phyloP scores from a whole-genome alignment of 2,113 vertebrate species.

The Thamnaconus septentrionalis region DNA sequence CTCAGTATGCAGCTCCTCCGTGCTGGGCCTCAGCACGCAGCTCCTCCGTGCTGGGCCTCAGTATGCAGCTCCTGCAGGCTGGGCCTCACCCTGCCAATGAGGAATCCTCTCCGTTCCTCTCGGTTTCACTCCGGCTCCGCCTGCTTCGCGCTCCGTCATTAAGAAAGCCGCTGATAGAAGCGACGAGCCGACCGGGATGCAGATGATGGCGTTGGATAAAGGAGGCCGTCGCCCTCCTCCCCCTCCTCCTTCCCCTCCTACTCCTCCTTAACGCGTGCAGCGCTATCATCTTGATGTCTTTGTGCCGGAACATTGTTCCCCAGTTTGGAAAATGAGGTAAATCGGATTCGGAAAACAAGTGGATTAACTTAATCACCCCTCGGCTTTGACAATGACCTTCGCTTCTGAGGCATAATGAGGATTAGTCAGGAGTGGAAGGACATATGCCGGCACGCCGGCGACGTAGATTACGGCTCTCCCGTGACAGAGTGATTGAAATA shows the following conservation, averaged over 20 bases:
- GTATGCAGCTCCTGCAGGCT: conserved; percentile 48
- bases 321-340: conserved; percentile 73
- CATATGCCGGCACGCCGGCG: conserved; percentile 68
- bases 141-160: conserved; percentile 59
- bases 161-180: conserved; percentile 52
- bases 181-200: conserved; percentile 43
- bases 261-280: conserved; percentile 51
- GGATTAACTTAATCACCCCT: conserved; percentile 79
- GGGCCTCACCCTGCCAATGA: background rate
- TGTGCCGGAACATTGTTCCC: conserved; percentile 69
- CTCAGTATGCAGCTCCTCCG: conserved; percentile 44
- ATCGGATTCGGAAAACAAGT: conserved; percentile 79
- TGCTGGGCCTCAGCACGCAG: conserved; percentile 25
- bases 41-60: conserved; percentile 45
- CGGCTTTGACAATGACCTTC: conserved; percentile 77
- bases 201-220: conserved; percentile 66
- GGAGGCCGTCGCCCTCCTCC: conserved; percentile 4
- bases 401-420: conserved; percentile 71
- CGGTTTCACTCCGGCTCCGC: conserved; percentile 29
- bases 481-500: conserved; percentile 69
- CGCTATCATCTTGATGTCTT: conserved; percentile 73
- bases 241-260: conserved; percentile 41
- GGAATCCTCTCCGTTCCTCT: conserved; percentile 28
- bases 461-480: conserved; percentile 70
- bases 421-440: conserved; percentile 72